Evolutionary conservation across 2,797 vertebrate genomes (phyloP).

Genomic region (Sebastes umbrosus): DNA sequence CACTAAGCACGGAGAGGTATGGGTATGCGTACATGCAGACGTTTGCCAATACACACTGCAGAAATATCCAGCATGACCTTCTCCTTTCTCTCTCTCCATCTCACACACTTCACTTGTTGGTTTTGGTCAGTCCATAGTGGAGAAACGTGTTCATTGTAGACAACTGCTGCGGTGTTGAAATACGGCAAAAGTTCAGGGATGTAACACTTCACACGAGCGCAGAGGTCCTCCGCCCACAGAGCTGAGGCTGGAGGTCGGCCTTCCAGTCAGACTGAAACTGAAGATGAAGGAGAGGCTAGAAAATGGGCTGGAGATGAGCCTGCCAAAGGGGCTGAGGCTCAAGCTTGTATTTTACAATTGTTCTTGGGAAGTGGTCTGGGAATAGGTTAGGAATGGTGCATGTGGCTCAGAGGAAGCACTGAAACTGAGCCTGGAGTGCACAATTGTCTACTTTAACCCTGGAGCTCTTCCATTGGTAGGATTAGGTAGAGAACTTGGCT

Average conservation of each 20-base stretch:
- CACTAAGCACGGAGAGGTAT: constrained; percentile 39
- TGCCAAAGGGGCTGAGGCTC: constrained; percentile 9
- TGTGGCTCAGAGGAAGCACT: constrained; percentile 41
- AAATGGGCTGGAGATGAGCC: constrained; percentile 22
- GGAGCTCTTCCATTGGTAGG: background rate
- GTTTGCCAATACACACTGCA: constrained; percentile 39
- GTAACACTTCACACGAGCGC: constrained; percentile 33
- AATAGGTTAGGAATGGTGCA: constrained; percentile 43
- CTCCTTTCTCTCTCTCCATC: constrained; percentile 16
- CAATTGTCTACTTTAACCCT: constrained; percentile 27
- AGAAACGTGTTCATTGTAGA: constrained; percentile 38
- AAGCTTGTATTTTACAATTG: constrained; percentile 49
- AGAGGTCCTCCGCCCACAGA: constrained; percentile 25
- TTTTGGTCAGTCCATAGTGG: constrained; percentile 47
- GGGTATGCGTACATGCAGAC: constrained; percentile 1
- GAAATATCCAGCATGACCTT: constrained; percentile 43
- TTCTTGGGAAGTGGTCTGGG: constrained; percentile 55
- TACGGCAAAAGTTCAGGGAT: constrained; percentile 37
- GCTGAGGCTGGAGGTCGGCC: constrained; percentile 34
- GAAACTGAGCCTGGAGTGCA: constrained; percentile 35
- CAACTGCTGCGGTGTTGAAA: constrained; percentile 47
- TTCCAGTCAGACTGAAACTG: constrained; percentile 60
- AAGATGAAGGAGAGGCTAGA: constrained; percentile 34
- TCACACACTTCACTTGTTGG: constrained; percentile 52
- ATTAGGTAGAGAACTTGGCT: background rate